Base-by-base conservation (phyloP, 2,113 vertebrate species). In the Tragulus kanchil region DNA sequence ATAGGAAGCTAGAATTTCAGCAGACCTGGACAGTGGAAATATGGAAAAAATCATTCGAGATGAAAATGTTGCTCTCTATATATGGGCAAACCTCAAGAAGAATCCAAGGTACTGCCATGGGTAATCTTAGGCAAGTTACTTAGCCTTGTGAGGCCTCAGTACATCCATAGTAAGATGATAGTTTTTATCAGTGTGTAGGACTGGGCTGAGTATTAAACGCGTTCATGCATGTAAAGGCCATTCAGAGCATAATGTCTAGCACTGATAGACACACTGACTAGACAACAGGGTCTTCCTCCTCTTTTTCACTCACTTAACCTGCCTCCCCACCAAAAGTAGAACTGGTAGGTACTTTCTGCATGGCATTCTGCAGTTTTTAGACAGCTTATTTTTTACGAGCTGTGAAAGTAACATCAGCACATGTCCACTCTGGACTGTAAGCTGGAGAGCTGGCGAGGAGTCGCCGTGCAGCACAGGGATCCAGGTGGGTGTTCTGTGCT, bases 41-140 rank as follows among this genome's bases (percentile, higher is more conserved):
- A 99, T 99, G 99, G 99, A 99, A 91, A 98, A 97, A 62, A 98
- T 99, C 89, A 97, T 99, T 81, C 98, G 89, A 94, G 98, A 99
- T 81, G 97, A 99, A 67, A 99, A 99, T 28, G 8, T 99, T 23
- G 99, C 99, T 3, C 97, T 99, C 7, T 99, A 99, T 93, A 85
- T 99, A 73, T 99, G 99, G 99, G 99, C 98, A 77, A 99, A 99
- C 98, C 98, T 99, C 93, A 99, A 98, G 97, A 99, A 99, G 98
- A 99, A 99, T 94, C 97, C 98, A 79, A 99, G 99, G 99, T 99
- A 95, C 28, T 59, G n/a, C 14, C 11, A 3, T 94, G 54, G 95
- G 78, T 91, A 36, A 36, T 6, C 31, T 81, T n/a, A 36, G 10
- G 6, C 50, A 69, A 45, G 15, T 93, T 52, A 17, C 16, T 82